A percentile compares a stretch with the other conserved stretches of the same genome.
phyloP scores from a whole-genome alignment of 1,140 invertebrate species.

The Cyphomyrmex costatus region DNA sequence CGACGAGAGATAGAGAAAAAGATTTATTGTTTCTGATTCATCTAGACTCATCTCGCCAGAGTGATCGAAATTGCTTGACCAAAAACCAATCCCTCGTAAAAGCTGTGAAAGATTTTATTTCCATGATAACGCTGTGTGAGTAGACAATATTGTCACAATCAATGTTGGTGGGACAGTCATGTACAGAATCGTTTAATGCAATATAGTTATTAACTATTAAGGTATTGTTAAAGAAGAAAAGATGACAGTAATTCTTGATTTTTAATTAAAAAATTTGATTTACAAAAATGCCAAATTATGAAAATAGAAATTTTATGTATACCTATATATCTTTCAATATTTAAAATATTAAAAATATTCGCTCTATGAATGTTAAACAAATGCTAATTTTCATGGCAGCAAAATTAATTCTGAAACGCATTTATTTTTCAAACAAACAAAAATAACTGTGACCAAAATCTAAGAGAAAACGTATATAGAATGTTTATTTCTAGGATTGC shows the following conservation, averaged over 20 bases:
- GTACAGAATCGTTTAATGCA: no score
- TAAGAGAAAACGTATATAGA: neutral
- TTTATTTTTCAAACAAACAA: neutral
- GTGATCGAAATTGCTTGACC: conserved; percentile 21
- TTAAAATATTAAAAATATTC: neutral
- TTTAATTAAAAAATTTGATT: conserved; percentile 1
- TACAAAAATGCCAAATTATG: neutral
- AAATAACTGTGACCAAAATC: neutral
- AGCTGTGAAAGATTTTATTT: conserved; percentile 36
- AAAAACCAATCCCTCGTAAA: conserved; percentile 18
- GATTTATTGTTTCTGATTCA: conserved; percentile 36
- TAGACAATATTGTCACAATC: neutral
- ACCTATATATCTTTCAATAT: no score
- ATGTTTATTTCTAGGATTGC: neutral
- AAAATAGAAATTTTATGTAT: neutral
- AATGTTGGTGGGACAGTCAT: neutral
- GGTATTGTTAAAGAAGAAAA: neutral
- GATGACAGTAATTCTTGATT: neutral
- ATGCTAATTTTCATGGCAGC: neutral
- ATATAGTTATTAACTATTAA: no score
- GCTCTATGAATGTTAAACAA: no score
- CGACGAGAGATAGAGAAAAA: conserved; percentile 24
- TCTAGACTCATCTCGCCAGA: neutral
- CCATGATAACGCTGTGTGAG: neutral
- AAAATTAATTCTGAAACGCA: neutral